These are phyloP conservation scores for Pantherophis alleghaniensis DNA, from an alignment of 2,797 vertebrate species.

Conservation along the genomic window DNA sequence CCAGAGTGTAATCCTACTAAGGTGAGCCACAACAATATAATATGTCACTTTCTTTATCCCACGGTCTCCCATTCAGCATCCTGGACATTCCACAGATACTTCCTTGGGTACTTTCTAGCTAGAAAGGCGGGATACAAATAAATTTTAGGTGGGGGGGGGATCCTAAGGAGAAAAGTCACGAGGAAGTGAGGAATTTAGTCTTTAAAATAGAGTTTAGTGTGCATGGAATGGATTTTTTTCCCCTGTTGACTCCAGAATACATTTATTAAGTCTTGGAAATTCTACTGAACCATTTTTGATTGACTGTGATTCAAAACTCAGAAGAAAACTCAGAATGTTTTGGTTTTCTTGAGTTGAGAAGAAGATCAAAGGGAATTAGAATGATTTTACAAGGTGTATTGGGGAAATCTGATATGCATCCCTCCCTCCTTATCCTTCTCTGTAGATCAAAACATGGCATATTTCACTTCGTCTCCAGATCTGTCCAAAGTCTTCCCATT, in stretches of 20 bases:
- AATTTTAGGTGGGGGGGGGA: not conserved
- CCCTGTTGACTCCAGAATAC: not conserved
- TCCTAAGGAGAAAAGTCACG: not conserved
- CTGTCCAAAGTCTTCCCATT: not conserved
- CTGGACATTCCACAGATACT: not conserved
- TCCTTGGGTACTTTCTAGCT: not conserved
- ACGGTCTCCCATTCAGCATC: not conserved
- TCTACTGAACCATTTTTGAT: not conserved
- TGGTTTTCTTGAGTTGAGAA: not conserved
- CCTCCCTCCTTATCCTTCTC: not conserved
- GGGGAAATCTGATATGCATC: not conserved
- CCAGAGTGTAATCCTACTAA: not conserved
- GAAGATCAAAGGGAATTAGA: not conserved
- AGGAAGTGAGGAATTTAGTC: not conserved
- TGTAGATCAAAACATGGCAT: not conserved
- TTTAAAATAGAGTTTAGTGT: not conserved
- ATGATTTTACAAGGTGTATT: not conserved
- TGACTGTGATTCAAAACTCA: not conserved
- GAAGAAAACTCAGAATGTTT: not conserved
- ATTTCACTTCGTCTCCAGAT: not conserved
- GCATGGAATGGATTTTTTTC: not conserved
- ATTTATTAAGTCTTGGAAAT: not conserved
- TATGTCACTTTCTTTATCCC: not conserved
- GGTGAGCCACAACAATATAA: not conserved
- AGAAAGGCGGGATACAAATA: not conserved